These are phyloP conservation scores for Poicephalus gulielmi DNA, from an alignment of 2,113 vertebrate species.

Conservation along the genomic window DNA sequence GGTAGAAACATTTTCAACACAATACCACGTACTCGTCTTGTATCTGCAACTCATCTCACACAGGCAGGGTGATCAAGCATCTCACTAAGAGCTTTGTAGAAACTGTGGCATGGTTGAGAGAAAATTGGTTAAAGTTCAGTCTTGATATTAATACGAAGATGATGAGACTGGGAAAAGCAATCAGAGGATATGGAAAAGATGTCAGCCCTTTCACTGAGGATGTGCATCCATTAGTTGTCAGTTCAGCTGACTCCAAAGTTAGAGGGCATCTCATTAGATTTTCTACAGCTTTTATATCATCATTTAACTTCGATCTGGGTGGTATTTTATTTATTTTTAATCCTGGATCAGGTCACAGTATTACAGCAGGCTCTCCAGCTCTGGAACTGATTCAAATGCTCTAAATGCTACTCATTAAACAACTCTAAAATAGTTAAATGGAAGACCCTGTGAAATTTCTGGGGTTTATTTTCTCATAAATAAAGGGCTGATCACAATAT, in stretches of 20 bases:
- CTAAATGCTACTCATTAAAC: neutral
- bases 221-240: neutral
- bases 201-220: neutral
- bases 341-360: neutral
- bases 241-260: neutral
- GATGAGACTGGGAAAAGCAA: neutral
- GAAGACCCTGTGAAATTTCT: neutral
- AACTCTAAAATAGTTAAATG: neutral
- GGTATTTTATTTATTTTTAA: neutral
- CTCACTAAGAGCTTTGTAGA: neutral
- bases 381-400: neutral
- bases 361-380: neutral
- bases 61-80: neutral
- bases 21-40: neutral
- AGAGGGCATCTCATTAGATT: neutral
- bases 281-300: neutral
- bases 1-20: neutral
- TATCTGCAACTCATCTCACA: neutral
- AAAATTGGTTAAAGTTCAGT: neutral
- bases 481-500: neutral
- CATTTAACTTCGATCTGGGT: neutral
- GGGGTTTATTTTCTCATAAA: neutral
- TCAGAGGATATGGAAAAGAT: neutral
- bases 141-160: neutral
- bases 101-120: neutral